phyloP scores from a whole-genome alignment of 2,113 vertebrate genomes.

The Zosterops lateralis region DNA sequence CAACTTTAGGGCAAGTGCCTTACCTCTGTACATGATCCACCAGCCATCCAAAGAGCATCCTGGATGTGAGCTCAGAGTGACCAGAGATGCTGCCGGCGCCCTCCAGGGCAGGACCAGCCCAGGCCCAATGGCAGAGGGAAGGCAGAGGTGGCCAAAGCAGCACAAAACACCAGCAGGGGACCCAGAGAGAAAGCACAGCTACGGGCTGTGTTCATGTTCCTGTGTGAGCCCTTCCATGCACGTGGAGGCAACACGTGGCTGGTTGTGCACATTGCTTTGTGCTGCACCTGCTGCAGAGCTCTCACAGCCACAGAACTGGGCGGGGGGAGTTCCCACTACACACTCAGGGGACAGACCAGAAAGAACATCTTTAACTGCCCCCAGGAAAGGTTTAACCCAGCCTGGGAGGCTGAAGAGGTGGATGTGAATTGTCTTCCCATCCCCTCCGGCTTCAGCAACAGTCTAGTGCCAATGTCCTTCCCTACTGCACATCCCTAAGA shows the following conservation, averaged over 20 bases:
- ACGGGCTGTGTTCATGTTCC: accelerated
- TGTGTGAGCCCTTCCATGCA: background rate
- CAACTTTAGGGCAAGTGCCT: background rate
- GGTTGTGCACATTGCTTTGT: accelerated
- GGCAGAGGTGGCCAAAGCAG: background rate
- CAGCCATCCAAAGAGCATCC: background rate
- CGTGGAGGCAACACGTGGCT: accelerated
- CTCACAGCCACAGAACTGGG: background rate
- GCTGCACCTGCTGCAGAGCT: background rate
- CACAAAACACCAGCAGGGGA: background rate
- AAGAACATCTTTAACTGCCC: background rate
- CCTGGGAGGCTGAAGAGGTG: background rate
- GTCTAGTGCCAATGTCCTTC: background rate
- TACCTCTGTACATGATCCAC: background rate
- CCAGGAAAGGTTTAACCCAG: background rate
- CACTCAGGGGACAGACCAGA: background rate
- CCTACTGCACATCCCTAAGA: background rate
- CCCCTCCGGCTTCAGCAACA: background rate
- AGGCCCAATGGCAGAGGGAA: accelerated
- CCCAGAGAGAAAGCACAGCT: background rate
- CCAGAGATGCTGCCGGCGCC: background rate
- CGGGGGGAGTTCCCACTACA: no score
- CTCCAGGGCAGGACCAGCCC: background rate
- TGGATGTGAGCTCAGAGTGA: background rate
- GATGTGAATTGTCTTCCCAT: background rate